Evolutionary conservation across 64 coral and sea anemone species (phyloP), one percentile per base, ranked within the genome.

Genomic region (Trachythela sp.): DNA sequence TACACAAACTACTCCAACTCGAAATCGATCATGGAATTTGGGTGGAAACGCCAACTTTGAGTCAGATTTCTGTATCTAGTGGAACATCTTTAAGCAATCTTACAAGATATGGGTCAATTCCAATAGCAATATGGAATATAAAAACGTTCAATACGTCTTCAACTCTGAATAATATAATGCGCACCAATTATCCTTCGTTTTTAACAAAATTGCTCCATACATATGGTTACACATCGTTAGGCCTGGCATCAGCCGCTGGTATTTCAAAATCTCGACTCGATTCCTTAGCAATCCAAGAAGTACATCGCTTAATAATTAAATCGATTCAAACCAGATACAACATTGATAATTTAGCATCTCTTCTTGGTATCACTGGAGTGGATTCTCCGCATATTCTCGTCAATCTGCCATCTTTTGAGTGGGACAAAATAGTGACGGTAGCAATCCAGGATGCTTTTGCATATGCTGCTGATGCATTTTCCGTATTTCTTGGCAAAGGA

Each of bases 381-480:
- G 75, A 80, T 29, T 5, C 37, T 37, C n/a, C n/a, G n/a, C 75
- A 80, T 80, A 18, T 39, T 37, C 75, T 80, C 34, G 8, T 80
- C 9, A 80, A 80, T 80, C 32, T 80, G 4, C 75, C 75, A 35
- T 80, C 75, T 15, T 80, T 80, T 80, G 75, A 80, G 20, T 80
- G 75, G 75, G 7, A 9, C 1, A 80, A 30, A 39, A 18, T 80
- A 37, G 37, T 37, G 37, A 13, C 13, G 13, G 27, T 30, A 80
- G 75, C 33, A 15, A 80, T 80, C 20, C 31, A 80, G 20, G 20
- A 35, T 80, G 75, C 75, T 37, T 80, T 80, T 37, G 37, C 33
- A 2, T 29, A 80, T 15, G 9, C 75, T 37, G 75, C 75, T 35
- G 75, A 80, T 80, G 75, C 75, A 80, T 80, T 80, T 29, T 80